Base-by-base conservation (phyloP, 1,140 invertebrate genomes). In the Brachionus asplanchnoidis region DNA sequence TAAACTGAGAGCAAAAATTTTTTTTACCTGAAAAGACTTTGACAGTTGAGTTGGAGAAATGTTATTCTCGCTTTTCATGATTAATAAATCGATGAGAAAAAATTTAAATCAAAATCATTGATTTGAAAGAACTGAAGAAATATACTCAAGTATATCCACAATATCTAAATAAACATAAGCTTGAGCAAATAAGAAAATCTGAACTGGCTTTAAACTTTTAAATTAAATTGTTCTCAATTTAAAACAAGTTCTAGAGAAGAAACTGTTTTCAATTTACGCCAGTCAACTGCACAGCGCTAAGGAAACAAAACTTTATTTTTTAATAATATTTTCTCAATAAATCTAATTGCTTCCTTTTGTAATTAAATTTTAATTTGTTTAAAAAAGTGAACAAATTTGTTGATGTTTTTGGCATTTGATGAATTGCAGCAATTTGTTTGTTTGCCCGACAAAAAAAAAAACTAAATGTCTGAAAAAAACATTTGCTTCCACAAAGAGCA, bases 361-460 rank as follows among this genome's bases (percentile, higher is more conserved):
- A 68, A 68, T 68, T 68, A 28, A 68, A 68, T 32, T 68, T 68
- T 68, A 68, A 68, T 68, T 68, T 68, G 20, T 40, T 68, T 68
- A 28, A 73, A 73, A 42, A 40, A 3, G 17, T 20, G 32, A 73
- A 73, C 14, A 73, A 42, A 73, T 40, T 42, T 73, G 9, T 17
- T 42, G 12, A 20, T 40, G 28, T 42, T 73, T 68, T 32, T n/a
- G 1, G 66, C n/a, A 68, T 20, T 60, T 60, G n/a, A 2, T 9
- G 20, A 60, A 60, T 60, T 60, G 20, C 20, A 60, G 20, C 17
- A 60, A 60, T 23, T 20, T 60, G n/a, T 32, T 66, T 32, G 17
- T 8, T 66, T 11, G 66, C 9, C 66, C 26, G 32, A 68, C 1
- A 36, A 36, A 28, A 68, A 3, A 36, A 36, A 28, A 68, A 3